Evolutionary conservation across 2,888 invertebrate species (phyloP), one percentile per base, ranked within the genome.

Genomic region (Meteorus cinctellus): DNA sequence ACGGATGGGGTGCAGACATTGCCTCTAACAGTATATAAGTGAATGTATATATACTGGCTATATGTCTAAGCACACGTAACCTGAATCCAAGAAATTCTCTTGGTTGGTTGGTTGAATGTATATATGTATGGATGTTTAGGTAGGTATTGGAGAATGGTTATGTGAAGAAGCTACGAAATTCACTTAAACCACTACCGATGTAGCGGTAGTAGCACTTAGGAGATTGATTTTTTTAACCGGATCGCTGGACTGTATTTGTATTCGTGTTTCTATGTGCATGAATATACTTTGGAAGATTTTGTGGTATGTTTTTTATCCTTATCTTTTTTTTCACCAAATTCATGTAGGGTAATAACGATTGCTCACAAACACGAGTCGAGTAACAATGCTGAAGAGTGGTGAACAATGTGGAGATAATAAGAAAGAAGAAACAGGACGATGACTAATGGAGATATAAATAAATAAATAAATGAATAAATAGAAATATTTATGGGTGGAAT

Each of bases 1-100:
- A 59, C 72, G 72, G 72, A 73, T 73, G 65, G 41, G 55, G 66
- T 66, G 59, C 66, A 73, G 72, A 73, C 72, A 65, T 66, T 65
- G 65, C 65, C 16, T 34, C 19, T 65, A 16, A 55, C n/a, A 19
- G 19, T 19, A 19, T 55, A 19, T 19, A 55, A 8, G n/a, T 55
- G n/a, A 48, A 48, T 48, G 48, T n/a, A 48, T 48, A 48, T 55
- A 55, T 55, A 55, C 19, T n/a, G n/a, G 8, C 19, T 55, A 19
- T 55, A 24, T 55, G 55, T 19, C n/a, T 55, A 8, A 19, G 19
- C 63, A 72, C 51, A 72, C 72, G 45, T 71, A 71, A 63, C 55
- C 55, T 55, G 19, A 55, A 55, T 55, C 19, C 55, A 55, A 55
- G 55, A 55, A 55, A 55, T 55, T 55, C 55, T 19, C 55, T 55